A percentile compares a stretch with the other conserved stretches of the same genome.
phyloP scores from a whole-genome alignment of 2,113 vertebrate species.

The Sylvia atricapilla region DNA sequence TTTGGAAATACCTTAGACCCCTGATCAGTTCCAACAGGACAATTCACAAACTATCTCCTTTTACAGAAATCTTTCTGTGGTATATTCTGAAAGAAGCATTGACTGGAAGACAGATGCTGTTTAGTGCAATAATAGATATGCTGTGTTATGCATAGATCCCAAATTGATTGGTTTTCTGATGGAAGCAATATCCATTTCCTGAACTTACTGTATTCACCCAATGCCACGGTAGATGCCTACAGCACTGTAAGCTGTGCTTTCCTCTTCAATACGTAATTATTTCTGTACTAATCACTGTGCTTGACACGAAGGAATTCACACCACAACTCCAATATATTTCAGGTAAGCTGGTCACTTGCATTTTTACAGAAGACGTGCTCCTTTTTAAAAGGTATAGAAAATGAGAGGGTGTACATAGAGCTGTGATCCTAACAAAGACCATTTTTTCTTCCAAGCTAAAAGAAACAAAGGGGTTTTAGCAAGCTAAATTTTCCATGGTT shows the following conservation, averaged over 20 bases:
- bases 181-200: conserved; percentile 1
- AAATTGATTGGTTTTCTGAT: conserved; percentile 29
- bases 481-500: background rate
- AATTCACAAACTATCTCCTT: background rate
- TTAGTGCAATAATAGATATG: background rate
- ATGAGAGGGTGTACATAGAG: background rate
- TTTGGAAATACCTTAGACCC: background rate
- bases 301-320: background rate
- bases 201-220: background rate
- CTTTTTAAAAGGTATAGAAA: background rate
- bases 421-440: background rate
- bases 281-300: background rate
- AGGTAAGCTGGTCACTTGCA: background rate
- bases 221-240: background rate
- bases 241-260: background rate
- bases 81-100: background rate
- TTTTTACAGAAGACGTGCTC: background rate
- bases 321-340: background rate
- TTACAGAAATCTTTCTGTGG: background rate
- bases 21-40: background rate
- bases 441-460: background rate
- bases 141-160: background rate
- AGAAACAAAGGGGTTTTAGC: background rate
- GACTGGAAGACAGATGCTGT: background rate
- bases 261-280: background rate